Evolutionary conservation across 2,113 vertebrate species (phyloP).

Genomic region (Eurypyga helias): DNA sequence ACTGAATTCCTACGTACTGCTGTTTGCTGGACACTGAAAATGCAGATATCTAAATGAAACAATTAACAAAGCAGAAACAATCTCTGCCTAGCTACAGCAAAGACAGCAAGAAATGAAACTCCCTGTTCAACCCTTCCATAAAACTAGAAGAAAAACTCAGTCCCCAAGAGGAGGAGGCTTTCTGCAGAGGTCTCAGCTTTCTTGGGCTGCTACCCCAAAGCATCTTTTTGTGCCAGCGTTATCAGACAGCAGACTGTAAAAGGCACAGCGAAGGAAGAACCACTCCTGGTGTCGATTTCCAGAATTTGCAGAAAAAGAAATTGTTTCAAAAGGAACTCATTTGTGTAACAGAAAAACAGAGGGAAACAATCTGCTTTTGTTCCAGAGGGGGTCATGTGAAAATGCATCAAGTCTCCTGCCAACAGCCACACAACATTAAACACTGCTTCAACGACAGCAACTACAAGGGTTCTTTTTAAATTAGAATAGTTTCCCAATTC

Average conservation of each 20-base stretch:
- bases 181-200: background rate
- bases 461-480: conserved; percentile 47
- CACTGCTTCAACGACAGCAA: conserved; percentile 52
- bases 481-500: conserved; percentile 56
- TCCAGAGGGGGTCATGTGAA: conserved; percentile 53
- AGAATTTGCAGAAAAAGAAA: conserved; percentile 50
- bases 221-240: background rate
- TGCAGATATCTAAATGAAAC: background rate
- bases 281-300: background rate
- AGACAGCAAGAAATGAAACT: background rate
- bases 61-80: background rate
- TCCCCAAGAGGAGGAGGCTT: background rate
- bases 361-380: conserved; percentile 63
- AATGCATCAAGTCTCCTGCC: conserved; percentile 58
- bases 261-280: background rate
- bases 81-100: background rate
- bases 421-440: conserved; percentile 66
- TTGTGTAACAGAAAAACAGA: conserved; percentile 40
- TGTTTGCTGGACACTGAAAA: background rate
- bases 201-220: background rate
- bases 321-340: conserved; percentile 39
- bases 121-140: background rate
- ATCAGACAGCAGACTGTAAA: background rate
- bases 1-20: background rate
- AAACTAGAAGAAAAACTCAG: background rate